Evolutionary conservation across 1,140 invertebrate genomes (phyloP).

Genomic region (Caenorhabditis tropicalis): DNA sequence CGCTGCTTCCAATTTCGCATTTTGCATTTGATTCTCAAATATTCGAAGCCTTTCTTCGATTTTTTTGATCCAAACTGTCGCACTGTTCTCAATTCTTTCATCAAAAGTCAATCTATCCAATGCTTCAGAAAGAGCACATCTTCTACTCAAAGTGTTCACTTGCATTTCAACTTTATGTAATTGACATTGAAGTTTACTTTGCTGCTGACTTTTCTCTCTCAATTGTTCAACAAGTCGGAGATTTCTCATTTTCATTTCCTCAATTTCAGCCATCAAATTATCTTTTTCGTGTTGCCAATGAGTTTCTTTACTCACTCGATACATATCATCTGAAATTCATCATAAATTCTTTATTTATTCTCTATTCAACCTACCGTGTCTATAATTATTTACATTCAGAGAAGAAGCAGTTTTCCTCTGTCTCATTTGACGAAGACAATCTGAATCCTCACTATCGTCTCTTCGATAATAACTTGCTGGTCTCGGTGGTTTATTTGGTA

Average conservation of each 20-base stretch:
- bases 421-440: conserved; percentile 20
- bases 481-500: conserved; percentile 1
- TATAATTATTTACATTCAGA: conserved; percentile 41
- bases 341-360: no score
- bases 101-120: conserved; percentile 48
- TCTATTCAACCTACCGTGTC: background rate
- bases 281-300: conserved; percentile 49
- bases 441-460: conserved; percentile 46
- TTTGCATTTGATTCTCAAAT: conserved; percentile 51
- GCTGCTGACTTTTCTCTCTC: conserved; percentile 46
- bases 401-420: conserved; percentile 30
- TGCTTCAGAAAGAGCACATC: conserved; percentile 47
- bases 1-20: conserved; percentile 49
- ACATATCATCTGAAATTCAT: conserved; percentile 22
- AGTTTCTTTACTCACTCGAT: conserved; percentile 46
- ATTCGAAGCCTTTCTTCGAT: conserved; percentile 52
- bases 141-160: conserved; percentile 40
- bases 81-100: conserved; percentile 43
- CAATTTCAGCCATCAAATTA: conserved; percentile 47
- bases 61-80: conserved; percentile 50
- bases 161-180: conserved; percentile 43
- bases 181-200: conserved; percentile 45
- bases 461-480: conserved; percentile 46
- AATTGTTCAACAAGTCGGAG: conserved; percentile 47
- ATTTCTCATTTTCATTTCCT: conserved; percentile 52